A percentile compares a stretch with the other conserved stretches of the same genome.
These are phyloP conservation scores for Zosterops pallidus DNA, from an alignment of 2,113 vertebrate genomes.

Conservation along the genomic window DNA sequence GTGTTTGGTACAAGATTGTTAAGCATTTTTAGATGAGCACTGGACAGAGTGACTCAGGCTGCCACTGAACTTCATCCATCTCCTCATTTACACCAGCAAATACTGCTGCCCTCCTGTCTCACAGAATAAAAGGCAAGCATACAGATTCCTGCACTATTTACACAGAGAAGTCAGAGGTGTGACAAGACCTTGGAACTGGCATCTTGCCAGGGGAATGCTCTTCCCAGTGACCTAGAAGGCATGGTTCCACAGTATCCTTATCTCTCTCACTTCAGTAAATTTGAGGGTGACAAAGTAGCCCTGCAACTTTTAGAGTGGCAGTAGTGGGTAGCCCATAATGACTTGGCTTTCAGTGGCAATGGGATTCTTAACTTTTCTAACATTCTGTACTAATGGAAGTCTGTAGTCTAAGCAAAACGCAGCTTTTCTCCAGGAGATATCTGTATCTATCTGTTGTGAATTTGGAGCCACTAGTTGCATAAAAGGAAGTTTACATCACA, in stretches of 20 bases:
- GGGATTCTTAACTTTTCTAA: not conserved
- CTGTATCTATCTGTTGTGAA: not conserved
- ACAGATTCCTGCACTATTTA: constrained; percentile 21
- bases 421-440: not conserved
- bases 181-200: constrained; percentile 47
- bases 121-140: not conserved
- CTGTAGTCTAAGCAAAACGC: not conserved
- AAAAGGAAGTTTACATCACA: not conserved
- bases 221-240: constrained; percentile 20
- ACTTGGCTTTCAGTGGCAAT: not conserved
- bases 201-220: not conserved
- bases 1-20: not conserved
- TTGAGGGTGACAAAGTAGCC: constrained; percentile 39
- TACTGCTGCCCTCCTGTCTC: not conserved
- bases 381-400: not conserved
- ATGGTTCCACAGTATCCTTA: constrained; percentile 22
- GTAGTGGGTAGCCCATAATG: fast-evolving
- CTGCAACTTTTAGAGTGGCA: not conserved
- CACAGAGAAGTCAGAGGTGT: constrained; percentile 63
- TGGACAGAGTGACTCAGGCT: constrained; percentile 2
- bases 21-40: constrained; percentile 16
- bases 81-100: constrained; percentile 49
- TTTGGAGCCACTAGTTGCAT: not conserved
- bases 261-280: constrained; percentile 55
- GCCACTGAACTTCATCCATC: constrained; percentile 44